phyloP scores from a whole-genome alignment of 2,888 invertebrate species.

The Cephus pulcher region DNA sequence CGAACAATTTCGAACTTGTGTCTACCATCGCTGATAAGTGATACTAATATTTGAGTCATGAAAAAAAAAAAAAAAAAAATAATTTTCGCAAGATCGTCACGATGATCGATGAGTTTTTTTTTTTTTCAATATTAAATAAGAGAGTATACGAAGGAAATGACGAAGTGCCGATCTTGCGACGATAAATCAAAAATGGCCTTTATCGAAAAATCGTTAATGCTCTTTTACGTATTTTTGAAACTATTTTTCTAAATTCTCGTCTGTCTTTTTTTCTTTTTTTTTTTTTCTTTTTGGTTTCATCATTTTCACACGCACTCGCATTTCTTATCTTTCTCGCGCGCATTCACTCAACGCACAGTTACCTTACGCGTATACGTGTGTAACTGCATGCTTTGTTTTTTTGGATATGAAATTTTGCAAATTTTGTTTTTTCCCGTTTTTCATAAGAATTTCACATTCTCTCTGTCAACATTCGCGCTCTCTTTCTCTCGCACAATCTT shows the following conservation, averaged over 20 bases:
- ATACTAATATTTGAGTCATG: slow-evolving; percentile 14
- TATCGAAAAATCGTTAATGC: not conserved
- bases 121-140: not conserved
- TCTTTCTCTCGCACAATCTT: slow-evolving; percentile 25
- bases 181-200: not conserved
- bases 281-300: not conserved
- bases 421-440: slow-evolving; percentile 21
- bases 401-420: slow-evolving; percentile 25
- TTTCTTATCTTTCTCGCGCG: no score
- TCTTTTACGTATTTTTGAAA: not conserved
- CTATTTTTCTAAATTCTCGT: not conserved
- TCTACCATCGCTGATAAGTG: slow-evolving; percentile 53
- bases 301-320: not conserved
- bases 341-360: no score
- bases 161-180: not conserved
- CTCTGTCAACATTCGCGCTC: not conserved
- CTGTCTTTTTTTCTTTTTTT: not conserved
- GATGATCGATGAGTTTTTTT: no score
- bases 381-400: no score
- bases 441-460: not conserved
- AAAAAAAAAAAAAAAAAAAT: no score
- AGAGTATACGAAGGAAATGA: not conserved
- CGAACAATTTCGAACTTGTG: slow-evolving; percentile 60
- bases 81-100: no score
- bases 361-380: no score